Evolutionary conservation across 2,797 vertebrate genomes (phyloP), one percentile per base, ranked within the genome.

Genomic region (Eremophila alpestris): DNA sequence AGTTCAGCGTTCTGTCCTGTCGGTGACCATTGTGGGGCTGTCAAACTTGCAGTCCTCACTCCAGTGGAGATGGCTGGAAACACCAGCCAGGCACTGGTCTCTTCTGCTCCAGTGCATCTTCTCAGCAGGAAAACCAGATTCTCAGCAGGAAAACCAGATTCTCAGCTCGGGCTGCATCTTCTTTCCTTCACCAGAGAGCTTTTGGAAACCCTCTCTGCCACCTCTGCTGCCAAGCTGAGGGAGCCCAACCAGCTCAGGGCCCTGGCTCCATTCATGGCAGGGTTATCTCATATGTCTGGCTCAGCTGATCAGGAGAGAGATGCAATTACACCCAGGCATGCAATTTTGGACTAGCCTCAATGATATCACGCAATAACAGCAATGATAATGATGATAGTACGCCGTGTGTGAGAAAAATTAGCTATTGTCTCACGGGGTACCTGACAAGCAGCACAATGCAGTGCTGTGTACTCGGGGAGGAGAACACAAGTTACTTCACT

Each of bases 331-430:
- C 56, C 30, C 59, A 81, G 90, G 67, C 41, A 91, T 87, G 91
- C 74, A 84, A 48, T 79, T 93, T 94, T 94, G 88, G 91, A 69
- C 77, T 65, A n/a, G 65, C 90, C 93, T 49, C 82, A 90, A 56
- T 93, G 32, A 65, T 89, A 88, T 84, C 19, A 84, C 2, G 0
- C 87, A 75, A 79, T 81, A 83, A 45, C 55, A 90, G 65, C 62
- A 92, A 84, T 3, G 40, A 87, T 88, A 73, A 65, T 20, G 36
- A 30, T 11, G 81, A 82, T 93, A 34, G 21, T 34, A 20, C 17
- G 49, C 58, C 77, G 41, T 43, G 22, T 49, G 48, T 56, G 80
- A 83, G 91, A 60, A 91, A 88, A 91, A 84, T 49, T 55, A 85
- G 32, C 71, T 30, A 60, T 80, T 89, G 89, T 94, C 67, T 96